Evolutionary conservation across 2,888 invertebrate genomes (phyloP).

Genomic region (Molanna angustata): DNA sequence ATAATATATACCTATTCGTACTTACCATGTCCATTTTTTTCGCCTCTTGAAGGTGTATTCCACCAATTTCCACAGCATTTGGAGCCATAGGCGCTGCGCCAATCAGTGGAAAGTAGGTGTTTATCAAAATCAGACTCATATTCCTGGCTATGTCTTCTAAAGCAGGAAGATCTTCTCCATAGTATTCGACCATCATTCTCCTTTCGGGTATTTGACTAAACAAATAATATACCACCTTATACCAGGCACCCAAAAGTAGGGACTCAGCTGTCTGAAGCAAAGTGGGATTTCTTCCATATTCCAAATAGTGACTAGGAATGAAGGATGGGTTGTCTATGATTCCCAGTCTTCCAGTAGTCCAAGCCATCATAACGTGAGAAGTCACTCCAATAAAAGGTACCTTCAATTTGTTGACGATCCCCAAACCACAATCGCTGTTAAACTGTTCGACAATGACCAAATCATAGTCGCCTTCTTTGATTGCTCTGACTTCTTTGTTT

Average conservation of each 20-base stretch:
- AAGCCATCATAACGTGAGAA: slow-evolving; percentile 51
- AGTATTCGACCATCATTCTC: slow-evolving; percentile 39
- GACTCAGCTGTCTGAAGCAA: slow-evolving; percentile 40
- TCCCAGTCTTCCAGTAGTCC: slow-evolving; percentile 48
- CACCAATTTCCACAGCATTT: slow-evolving; percentile 60
- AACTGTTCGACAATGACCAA: slow-evolving; percentile 51
- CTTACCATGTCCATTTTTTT: slow-evolving; percentile 10
- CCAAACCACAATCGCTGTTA: slow-evolving; percentile 47
- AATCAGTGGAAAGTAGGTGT: slow-evolving; percentile 59
- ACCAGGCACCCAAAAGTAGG: slow-evolving; percentile 36
- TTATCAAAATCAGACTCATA: slow-evolving; percentile 55
- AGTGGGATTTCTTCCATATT: slow-evolving; percentile 40
- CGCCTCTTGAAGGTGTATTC: slow-evolving; percentile 43
- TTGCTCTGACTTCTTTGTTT: slow-evolving; percentile 18
- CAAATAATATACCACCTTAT: slow-evolving; percentile 37
- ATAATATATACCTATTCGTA: too few relatives aligned
- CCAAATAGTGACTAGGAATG: slow-evolving; percentile 49
- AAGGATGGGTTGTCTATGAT: slow-evolving; percentile 50
- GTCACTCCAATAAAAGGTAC: slow-evolving; percentile 55
- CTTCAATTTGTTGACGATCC: slow-evolving; percentile 42
- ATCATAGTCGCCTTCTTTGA: slow-evolving; percentile 41
- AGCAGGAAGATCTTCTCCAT: slow-evolving; percentile 47
- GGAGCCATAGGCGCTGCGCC: slow-evolving; percentile 53
- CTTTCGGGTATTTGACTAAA: slow-evolving; percentile 42
- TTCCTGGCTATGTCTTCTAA: slow-evolving; percentile 48